phyloP scores from a whole-genome alignment of 2,888 invertebrate species.

The Apamea epomidion region DNA sequence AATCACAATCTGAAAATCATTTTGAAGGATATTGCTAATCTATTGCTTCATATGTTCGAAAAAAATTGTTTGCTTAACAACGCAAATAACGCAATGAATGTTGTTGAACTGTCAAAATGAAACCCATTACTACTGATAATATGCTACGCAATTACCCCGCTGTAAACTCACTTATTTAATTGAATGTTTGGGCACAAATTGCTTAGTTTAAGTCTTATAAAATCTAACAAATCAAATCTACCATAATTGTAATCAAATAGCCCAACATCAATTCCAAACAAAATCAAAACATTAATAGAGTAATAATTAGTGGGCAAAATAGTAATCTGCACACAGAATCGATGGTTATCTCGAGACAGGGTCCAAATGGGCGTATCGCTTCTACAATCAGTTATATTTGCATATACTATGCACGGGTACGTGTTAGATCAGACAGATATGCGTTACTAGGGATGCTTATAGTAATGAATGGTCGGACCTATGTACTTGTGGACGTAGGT shows the following conservation, averaged over 20 bases:
- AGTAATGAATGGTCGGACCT: constrained; percentile 56
- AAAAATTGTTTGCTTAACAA: no score
- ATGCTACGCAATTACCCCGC: neutral
- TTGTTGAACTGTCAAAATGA: no score
- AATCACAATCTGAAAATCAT: no score
- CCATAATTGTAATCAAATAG: constrained; percentile 23
- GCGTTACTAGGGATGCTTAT: constrained; percentile 58
- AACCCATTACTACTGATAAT: no score
- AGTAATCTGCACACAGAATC: constrained; percentile 67
- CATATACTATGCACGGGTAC: constrained; percentile 74
- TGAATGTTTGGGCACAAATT: neutral
- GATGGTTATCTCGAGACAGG: constrained; percentile 60
- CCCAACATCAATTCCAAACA: constrained; percentile 51
- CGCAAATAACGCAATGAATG: no score
- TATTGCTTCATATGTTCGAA: no score
- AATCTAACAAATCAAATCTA: neutral
- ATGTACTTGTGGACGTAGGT: constrained; percentile 4
- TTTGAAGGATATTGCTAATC: no score
- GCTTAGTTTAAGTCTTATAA: neutral
- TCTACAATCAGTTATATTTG: constrained; percentile 72
- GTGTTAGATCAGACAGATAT: constrained; percentile 65
- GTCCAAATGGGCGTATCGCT: constrained; percentile 73
- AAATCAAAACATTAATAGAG: constrained; percentile 64
- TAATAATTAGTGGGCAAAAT: constrained; percentile 73
- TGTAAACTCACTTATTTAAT: neutral